Conservation (phyloP, 2,113 vertebrate species). For the Propithecus coquereli region DNA sequence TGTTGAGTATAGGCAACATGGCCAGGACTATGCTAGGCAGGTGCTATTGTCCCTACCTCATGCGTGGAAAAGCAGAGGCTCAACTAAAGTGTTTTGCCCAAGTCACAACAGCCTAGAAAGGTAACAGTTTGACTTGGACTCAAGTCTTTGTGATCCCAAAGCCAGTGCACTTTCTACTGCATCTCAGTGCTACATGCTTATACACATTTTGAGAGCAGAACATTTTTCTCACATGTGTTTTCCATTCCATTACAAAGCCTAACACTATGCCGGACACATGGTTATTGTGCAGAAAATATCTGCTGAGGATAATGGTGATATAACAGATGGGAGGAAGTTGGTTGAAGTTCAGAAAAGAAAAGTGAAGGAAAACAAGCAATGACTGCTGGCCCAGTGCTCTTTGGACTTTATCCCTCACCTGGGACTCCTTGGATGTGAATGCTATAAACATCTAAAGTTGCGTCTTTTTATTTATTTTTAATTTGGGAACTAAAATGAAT, state of each 20-base stretch:
- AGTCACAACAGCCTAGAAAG: neutral
- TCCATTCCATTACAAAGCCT: neutral
- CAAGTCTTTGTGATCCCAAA: neutral
- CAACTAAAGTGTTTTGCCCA: neutral
- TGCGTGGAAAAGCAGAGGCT: accelerated
- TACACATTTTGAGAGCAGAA: neutral
- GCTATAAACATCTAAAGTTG: slow-evolving; percentile 8
- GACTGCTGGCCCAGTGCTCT: neutral
- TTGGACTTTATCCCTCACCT: neutral
- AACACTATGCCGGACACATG: neutral
- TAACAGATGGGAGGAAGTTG: neutral
- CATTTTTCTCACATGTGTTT: neutral
- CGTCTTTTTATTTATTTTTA: slow-evolving; percentile 53
- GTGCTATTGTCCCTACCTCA: accelerated
- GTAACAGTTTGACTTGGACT: neutral
- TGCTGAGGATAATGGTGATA: neutral
- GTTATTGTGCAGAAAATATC: neutral
- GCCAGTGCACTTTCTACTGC: neutral
- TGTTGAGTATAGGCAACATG: accelerated
- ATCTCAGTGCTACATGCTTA: neutral
- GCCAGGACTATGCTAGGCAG: neutral
- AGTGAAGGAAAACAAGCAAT: neutral
- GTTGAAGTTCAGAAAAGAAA: neutral
- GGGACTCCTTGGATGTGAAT: neutral
- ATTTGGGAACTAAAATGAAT: slow-evolving; percentile 55